Conservation (phyloP, 2,113 vertebrate genomes). For the Danionella cerebrum region DNA sequence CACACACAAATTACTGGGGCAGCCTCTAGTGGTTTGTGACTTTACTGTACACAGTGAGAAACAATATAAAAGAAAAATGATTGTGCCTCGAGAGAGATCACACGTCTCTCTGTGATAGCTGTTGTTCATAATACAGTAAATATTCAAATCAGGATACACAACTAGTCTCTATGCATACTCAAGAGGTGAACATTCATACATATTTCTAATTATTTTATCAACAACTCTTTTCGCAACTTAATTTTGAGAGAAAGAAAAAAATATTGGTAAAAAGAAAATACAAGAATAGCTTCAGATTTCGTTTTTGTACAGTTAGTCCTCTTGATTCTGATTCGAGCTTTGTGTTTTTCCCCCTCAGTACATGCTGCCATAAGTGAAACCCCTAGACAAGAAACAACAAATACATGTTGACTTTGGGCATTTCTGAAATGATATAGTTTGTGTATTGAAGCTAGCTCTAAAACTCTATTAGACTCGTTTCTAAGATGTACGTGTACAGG, state of each 20-base stretch:
- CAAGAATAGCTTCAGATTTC: constrained; percentile 1
- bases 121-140: constrained; percentile 69
- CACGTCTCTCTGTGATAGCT: constrained; percentile 71
- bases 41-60: constrained; percentile 60
- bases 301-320: constrained; percentile 8
- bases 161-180: constrained; percentile 74
- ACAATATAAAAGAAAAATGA: constrained; percentile 69
- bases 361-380: constrained; percentile 18
- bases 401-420: constrained; percentile 8
- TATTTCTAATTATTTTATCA: constrained; percentile 68
- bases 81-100: constrained; percentile 71
- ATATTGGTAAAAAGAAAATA: constrained; percentile 44
- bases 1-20: not conserved
- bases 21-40: constrained; percentile 36
- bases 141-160: constrained; percentile 77
- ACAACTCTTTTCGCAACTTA: constrained; percentile 63
- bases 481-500: constrained; percentile 10
- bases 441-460: not conserved
- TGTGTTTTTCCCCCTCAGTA: constrained; percentile 13
- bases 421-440: constrained; percentile 8
- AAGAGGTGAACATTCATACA: constrained; percentile 71
- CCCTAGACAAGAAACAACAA: constrained; percentile 4
- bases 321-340: not conserved
- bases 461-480: not conserved
- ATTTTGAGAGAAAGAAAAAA: constrained; percentile 55